Evolutionary conservation across 2,113 vertebrate genomes (phyloP).

Genomic region (Setophaga petechia): DNA sequence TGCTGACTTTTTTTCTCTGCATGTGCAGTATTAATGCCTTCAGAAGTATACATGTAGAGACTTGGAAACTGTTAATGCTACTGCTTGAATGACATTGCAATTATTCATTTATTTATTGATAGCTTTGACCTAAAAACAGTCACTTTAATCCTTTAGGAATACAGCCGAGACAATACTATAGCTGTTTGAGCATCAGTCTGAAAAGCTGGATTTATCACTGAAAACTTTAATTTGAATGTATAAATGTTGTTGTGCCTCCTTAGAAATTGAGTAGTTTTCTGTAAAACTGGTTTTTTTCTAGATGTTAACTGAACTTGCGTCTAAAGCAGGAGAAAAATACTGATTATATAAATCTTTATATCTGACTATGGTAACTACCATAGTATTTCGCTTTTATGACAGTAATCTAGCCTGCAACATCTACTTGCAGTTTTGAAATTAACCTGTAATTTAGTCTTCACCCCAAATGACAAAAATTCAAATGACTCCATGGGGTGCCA

Average conservation of each 20-base stretch:
- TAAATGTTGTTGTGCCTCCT: constrained; percentile 57
- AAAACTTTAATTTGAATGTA: constrained; percentile 59
- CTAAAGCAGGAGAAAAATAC: constrained; percentile 71
- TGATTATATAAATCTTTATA: constrained; percentile 74
- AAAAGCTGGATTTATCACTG: constrained; percentile 40
- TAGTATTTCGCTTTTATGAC: constrained; percentile 76
- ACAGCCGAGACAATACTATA: constrained; percentile 25
- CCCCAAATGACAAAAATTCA: constrained; percentile 87
- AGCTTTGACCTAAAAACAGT: constrained; percentile 75
- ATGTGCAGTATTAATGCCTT: constrained; percentile 21
- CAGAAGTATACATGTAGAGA: constrained; percentile 55
- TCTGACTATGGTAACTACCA: constrained; percentile 70
- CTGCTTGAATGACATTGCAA: constrained; percentile 86
- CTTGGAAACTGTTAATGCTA: constrained; percentile 58
- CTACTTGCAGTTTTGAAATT: constrained; percentile 81
- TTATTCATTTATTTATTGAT: constrained; percentile 85
- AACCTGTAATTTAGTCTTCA: constrained; percentile 89
- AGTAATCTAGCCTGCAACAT: constrained; percentile 80
- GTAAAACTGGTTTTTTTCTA: constrained; percentile 10
- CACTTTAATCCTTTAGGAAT: constrained; percentile 65
- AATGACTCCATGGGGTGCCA: constrained; percentile 82
- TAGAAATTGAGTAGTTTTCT: constrained; percentile 49
- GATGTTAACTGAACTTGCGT: constrained; percentile 65
- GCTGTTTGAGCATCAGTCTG: constrained; percentile 56
- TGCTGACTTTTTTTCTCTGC: constrained; percentile 4